Conservation (phyloP, 2,888 invertebrate species). For the Pogonocherus hispidulus region DNA sequence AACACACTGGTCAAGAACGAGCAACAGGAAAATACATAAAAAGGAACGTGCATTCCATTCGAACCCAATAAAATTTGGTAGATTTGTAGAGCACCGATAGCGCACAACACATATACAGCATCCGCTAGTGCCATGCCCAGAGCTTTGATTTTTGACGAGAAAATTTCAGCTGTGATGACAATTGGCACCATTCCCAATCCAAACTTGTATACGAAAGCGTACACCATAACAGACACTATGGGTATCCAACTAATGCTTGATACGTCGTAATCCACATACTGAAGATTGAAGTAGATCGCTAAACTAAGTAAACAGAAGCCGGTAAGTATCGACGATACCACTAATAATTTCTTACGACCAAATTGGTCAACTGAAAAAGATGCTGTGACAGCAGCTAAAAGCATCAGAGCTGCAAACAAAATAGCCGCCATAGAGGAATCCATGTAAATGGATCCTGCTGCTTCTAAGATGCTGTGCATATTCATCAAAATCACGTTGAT, state of each 20-base stretch:
- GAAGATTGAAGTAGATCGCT: conserved; percentile 63
- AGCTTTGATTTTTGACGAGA: conserved; percentile 64
- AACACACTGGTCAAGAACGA: conserved; percentile 52
- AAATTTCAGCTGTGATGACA: conserved; percentile 65
- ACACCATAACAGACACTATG: conserved; percentile 62
- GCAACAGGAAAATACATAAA: conserved; percentile 52
- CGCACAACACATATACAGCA: conserved; percentile 50
- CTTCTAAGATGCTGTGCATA: conserved; percentile 62
- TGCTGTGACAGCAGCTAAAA: conserved; percentile 59
- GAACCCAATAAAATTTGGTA: conserved; percentile 49
- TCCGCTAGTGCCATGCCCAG: conserved; percentile 58
- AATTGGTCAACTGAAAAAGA: conserved; percentile 62
- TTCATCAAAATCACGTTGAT: conserved; percentile 67
- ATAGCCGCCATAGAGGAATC: conserved; percentile 61
- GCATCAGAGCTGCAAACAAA: conserved; percentile 63
- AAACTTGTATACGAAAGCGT: conserved; percentile 61
- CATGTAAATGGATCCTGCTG: conserved; percentile 62
- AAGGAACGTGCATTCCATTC: conserved; percentile 54
- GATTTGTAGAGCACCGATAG: conserved; percentile 51
- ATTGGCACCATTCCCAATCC: conserved; percentile 65
- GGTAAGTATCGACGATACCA: conserved; percentile 61
- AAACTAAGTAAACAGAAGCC: conserved; percentile 60
- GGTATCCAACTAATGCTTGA: conserved; percentile 62
- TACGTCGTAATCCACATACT: conserved; percentile 56
- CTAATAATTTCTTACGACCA: conserved; percentile 62